Percentiles rank a stretch among this genome's conserved stretches.
phyloP scores from a whole-genome alignment of 2,797 vertebrate genomes.

The Pteropus rufus region DNA sequence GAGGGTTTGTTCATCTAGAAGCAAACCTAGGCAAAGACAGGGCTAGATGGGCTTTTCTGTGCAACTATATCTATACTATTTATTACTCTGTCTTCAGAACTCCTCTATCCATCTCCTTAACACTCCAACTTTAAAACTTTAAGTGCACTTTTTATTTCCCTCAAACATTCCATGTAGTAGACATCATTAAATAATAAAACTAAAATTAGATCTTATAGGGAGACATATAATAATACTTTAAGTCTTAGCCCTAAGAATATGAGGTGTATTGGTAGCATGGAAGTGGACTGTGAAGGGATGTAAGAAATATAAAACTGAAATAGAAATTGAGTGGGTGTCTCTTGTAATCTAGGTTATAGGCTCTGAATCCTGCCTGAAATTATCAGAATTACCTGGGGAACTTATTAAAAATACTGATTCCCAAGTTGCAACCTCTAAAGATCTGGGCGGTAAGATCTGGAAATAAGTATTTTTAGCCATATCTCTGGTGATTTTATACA shows the following conservation, averaged over 20 bases:
- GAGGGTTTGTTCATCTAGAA: not conserved
- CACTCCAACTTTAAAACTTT: not conserved
- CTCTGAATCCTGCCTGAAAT: conserved; percentile 14
- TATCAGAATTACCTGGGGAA: conserved; percentile 12
- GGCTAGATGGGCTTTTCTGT: not conserved
- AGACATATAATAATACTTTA: not conserved
- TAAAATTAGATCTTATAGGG: not conserved
- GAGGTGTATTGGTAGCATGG: not conserved
- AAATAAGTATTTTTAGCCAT: conserved; percentile 55
- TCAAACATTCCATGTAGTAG: not conserved
- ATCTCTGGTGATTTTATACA: not conserved
- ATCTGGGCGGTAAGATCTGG: not conserved
- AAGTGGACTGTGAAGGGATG: not conserved
- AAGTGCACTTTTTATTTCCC: not conserved
- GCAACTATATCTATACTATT: not conserved
- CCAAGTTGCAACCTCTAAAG: not conserved
- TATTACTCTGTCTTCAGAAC: not conserved
- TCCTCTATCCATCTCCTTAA: accelerated
- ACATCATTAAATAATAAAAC: not conserved
- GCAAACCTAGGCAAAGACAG: not conserved
- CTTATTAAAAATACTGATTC: conserved; percentile 51
- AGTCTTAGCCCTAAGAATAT: not conserved
- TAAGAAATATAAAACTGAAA: not conserved
- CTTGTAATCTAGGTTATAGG: not conserved
- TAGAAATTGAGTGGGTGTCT: not conserved